Evolutionary conservation across 1,140 invertebrate genomes (phyloP).

Genomic region (Hylaeus volcanicus): DNA sequence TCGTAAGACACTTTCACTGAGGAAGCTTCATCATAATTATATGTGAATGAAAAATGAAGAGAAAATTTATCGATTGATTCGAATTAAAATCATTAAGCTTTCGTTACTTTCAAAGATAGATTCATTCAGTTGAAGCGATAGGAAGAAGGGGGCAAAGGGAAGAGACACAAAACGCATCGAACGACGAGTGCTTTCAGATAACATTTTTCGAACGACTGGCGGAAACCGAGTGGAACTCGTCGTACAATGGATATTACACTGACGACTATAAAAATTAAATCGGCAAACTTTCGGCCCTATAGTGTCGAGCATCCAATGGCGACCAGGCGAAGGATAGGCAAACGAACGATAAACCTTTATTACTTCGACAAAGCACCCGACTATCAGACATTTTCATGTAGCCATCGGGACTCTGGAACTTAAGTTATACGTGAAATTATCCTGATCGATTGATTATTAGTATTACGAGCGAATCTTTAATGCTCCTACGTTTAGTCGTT

Average conservation of each 20-base stretch:
- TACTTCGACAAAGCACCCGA: slow-evolving; percentile 49
- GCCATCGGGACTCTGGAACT: slow-evolving; percentile 9
- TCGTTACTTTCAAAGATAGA: not conserved
- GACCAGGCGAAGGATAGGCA: slow-evolving; percentile 40
- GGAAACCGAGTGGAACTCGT: slow-evolving; percentile 49
- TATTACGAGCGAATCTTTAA: not conserved
- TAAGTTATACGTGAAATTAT: slow-evolving; percentile 27
- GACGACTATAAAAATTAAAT: slow-evolving; percentile 67
- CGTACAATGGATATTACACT: slow-evolving; percentile 61
- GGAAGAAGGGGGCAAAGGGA: not conserved
- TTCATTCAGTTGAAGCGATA: not conserved
- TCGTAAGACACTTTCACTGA: no score
- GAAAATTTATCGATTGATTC: not conserved
- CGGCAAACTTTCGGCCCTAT: slow-evolving; percentile 56
- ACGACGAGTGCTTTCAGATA: slow-evolving; percentile 39
- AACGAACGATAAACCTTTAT: slow-evolving; percentile 66
- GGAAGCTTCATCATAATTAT: not conserved
- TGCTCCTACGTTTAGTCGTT: no score
- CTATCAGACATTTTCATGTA: slow-evolving; percentile 18
- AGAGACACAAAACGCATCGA: not conserved
- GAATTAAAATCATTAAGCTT: not conserved
- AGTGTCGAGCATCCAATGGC: slow-evolving; percentile 41
- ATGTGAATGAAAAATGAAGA: no score
- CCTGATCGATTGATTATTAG: slow-evolving; percentile 31
- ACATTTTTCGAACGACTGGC: slow-evolving; percentile 53